These are phyloP conservation scores for Harpalus rubripes DNA, from an alignment of 2,888 invertebrate genomes.

Conservation along the genomic window DNA sequence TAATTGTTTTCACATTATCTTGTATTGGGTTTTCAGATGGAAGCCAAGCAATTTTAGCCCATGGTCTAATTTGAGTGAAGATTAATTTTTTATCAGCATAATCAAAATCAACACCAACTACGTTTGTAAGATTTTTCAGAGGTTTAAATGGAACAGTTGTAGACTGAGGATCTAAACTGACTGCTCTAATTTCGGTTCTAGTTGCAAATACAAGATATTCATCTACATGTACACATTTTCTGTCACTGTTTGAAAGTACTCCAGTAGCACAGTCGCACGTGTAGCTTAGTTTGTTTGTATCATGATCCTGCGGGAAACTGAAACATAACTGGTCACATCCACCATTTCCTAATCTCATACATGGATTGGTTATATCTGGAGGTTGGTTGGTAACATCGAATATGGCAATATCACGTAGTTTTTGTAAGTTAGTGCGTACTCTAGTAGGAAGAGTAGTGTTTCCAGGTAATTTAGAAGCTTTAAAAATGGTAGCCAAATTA, in stretches of 20 bases:
- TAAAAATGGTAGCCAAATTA: conserved; percentile 91
- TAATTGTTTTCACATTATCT: conserved; percentile 83
- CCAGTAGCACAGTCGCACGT: conserved; percentile 97
- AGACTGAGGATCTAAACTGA: conserved; percentile 91
- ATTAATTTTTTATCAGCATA: conserved; percentile 91
- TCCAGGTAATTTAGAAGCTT: conserved; percentile 87
- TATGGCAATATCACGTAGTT: conserved; percentile 93
- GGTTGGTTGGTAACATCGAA: conserved; percentile 95
- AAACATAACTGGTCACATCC: conserved; percentile 98
- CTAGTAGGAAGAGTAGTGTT: conserved; percentile 85
- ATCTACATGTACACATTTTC: conserved; percentile 89
- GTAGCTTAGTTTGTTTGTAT: conserved; percentile 79
- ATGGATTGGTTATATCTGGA: conserved; percentile 89
- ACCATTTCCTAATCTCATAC: conserved; percentile 86
- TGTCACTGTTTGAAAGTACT: conserved; percentile 82
- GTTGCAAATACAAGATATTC: conserved; percentile 97
- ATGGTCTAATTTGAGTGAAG: conserved; percentile 96
- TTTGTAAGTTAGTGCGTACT: conserved; percentile 90
- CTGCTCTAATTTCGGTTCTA: conserved; percentile 93
- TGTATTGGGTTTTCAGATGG: conserved; percentile 85
- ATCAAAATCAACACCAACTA: conserved; percentile 97
- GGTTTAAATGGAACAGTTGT: conserved; percentile 92
- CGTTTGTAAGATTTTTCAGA: conserved; percentile 91
- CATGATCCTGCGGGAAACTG: conserved; percentile 87
- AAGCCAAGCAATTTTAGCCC: conserved; percentile 92